Evolutionary conservation across 2,888 invertebrate species (phyloP).

Genomic region (Antheraea yamamai): DNA sequence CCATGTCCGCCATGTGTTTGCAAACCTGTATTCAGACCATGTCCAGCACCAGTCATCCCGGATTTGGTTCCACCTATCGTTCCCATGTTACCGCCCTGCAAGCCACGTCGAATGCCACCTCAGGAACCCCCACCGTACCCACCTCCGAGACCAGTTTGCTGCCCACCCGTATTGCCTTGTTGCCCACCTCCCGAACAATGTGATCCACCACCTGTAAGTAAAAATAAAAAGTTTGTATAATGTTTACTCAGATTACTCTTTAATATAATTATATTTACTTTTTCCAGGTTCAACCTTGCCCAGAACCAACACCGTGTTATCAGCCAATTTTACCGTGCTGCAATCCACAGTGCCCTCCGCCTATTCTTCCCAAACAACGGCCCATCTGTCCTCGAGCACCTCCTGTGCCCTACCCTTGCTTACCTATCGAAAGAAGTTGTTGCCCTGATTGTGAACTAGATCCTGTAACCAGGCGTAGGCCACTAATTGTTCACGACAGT

Average conservation of each 20-base stretch:
- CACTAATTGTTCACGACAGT: slow-evolving; percentile 81
- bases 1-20: slow-evolving; percentile 72
- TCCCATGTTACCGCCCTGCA: slow-evolving; percentile 66
- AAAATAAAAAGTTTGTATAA: background rate
- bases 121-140: slow-evolving; percentile 57
- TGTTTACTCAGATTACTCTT: background rate
- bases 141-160: slow-evolving; percentile 61
- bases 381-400: slow-evolving; percentile 74
- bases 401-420: slow-evolving; percentile 71
- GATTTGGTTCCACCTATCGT: slow-evolving; percentile 70
- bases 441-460: slow-evolving; percentile 73
- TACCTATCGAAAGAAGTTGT: slow-evolving; percentile 72
- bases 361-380: slow-evolving; percentile 73
- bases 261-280: slow-evolving; percentile 14
- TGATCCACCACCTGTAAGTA: slow-evolving; percentile 70
- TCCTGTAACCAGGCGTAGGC: slow-evolving; percentile 81
- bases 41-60: slow-evolving; percentile 67
- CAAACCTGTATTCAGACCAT: slow-evolving; percentile 58
- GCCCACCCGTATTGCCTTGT: slow-evolving; percentile 71
- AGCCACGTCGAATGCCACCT: slow-evolving; percentile 60
- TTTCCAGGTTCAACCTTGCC: slow-evolving; percentile 66
- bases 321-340: slow-evolving; percentile 72
- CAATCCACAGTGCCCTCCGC: slow-evolving; percentile 79
- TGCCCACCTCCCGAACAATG: slow-evolving; percentile 70
- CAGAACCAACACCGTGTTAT: slow-evolving; percentile 67